These are phyloP conservation scores for Salpingus planirostris DNA, from an alignment of 2,888 invertebrate genomes.

Conservation along the genomic window DNA sequence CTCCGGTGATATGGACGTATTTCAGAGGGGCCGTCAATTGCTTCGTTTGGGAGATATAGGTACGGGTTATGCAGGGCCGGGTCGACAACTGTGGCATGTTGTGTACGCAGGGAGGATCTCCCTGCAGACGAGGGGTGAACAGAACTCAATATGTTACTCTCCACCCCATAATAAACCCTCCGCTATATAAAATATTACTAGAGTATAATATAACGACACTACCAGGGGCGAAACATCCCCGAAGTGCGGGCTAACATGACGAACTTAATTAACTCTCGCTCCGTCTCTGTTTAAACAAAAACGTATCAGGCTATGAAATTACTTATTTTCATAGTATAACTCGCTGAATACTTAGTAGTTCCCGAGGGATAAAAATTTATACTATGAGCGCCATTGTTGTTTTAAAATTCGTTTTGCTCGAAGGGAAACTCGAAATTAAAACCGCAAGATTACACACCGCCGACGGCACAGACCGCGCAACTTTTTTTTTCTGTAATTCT, in stretches of 20 bases:
- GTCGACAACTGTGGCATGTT: background rate
- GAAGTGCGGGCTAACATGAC: constrained; percentile 28
- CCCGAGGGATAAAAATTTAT: constrained; percentile 7
- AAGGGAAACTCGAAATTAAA: too few relatives aligned
- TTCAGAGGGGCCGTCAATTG: constrained; percentile 25
- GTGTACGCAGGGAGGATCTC: constrained; percentile 12
- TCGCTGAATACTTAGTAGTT: constrained; percentile 3
- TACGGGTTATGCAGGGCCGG: constrained; percentile 2
- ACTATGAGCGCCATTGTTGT: too few relatives aligned
- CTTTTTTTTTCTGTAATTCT: too few relatives aligned
- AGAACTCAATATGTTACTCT: constrained; percentile 25
- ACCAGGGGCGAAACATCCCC: constrained; percentile 26
- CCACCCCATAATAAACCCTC: constrained; percentile 23
- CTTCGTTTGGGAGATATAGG: constrained; percentile 16
- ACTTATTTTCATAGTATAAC: constrained; percentile 24
- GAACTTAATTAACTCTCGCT: constrained; percentile 33
- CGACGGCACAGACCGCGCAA: too few relatives aligned
- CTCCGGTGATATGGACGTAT: constrained; percentile 20
- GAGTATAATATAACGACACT: constrained; percentile 31
- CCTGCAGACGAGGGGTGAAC: constrained; percentile 18
- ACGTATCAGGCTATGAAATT: constrained; percentile 30
- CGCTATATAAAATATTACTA: constrained; percentile 30
- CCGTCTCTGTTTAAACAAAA: constrained; percentile 33
- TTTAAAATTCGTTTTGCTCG: too few relatives aligned
- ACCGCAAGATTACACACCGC: too few relatives aligned